Percentiles rank a stretch among this genome's conserved stretches.
Conservation (phyloP, 2,797 vertebrate species). For the Coregonus ussuriensis region DNA sequence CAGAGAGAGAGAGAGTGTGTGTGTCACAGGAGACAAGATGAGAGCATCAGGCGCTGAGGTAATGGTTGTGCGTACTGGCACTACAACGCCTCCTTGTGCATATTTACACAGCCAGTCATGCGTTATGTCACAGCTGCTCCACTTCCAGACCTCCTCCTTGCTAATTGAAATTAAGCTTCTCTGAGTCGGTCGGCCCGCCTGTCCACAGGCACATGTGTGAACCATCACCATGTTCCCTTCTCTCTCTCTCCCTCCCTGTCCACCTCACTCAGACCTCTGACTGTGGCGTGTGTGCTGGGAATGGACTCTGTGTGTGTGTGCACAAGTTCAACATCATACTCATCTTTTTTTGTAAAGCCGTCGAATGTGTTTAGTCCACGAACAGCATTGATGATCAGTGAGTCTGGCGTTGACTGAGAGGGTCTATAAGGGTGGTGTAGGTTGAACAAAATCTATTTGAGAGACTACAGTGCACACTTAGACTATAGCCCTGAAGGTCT, state of each 20-base stretch:
- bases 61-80: conserved; percentile 28
- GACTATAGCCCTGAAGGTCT: neutral
- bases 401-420: neutral
- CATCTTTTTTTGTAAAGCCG: neutral
- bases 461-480: neutral
- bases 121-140: conserved; percentile 44
- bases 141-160: conserved; percentile 53
- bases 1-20: neutral
- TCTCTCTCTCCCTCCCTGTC: conserved; percentile 34
- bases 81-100: conserved; percentile 57
- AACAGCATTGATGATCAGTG: conserved; percentile 9
- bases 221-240: conserved; percentile 54
- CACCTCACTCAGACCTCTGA: conserved; percentile 40
- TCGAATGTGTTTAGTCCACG: conserved; percentile 22
- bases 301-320: neutral
- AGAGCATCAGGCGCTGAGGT: neutral
- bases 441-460: neutral
- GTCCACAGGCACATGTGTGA: conserved; percentile 62
- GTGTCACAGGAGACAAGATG: neutral
- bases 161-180: conserved; percentile 56
- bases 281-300: neutral
- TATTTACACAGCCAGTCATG: conserved; percentile 66
- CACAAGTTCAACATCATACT: neutral
- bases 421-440: neutral
- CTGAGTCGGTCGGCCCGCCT: conserved; percentile 31